Evolutionary conservation across 2,888 invertebrate species (phyloP), one percentile per base, ranked within the genome.

Genomic region (Philonicus albiceps): DNA sequence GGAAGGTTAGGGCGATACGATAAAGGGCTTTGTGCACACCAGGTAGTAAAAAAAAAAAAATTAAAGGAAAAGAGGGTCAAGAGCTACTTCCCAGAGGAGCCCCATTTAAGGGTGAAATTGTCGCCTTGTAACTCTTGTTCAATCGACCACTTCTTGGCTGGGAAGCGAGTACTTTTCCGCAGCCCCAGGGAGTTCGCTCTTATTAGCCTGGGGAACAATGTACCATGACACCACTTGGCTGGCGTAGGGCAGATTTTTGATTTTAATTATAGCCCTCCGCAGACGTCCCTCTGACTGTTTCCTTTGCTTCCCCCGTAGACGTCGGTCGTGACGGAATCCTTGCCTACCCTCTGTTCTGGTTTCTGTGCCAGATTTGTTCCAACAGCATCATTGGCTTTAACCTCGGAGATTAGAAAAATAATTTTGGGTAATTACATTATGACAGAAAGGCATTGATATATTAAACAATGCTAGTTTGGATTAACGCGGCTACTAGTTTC

Each of bases 21-120:
- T 84, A 84, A 84, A 72, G 40, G 73, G 34, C 84, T 84, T 84
- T 84, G 43, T 73, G 73, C 84, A 83, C 83, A 83, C 43, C 84
- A 84, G 84, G 84, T 73, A 43, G 43, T 81, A 37, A 13, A 30
- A 73, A 27, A 73, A 13, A 74, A 74, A 74, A 74, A n/a, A 16
- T 11, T 27, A 74, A 34, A 31, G 27, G 22, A 55, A 73, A 84
- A 84, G 73, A 84, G 84, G 84, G 84, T 84, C 84, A 84, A 84
- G 84, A 73, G 55, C 84, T 64, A 84, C 73, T 72, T 73, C 40
- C 19, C 55, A 19, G 37, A 31, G 16, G 81, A 31, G 16, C 55
- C 16, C 74, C 7, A 74, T 22, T 11, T 74, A 19, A 55, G 37
- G 81, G 55, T 49, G 34, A 81, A 81, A 55, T 81, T 81, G 55